Percentiles rank a stretch among this genome's conserved stretches.
These are phyloP conservation scores for Campylomormyrus tamandua DNA, from an alignment of 2,113 vertebrate genomes.

Conservation along the genomic window DNA sequence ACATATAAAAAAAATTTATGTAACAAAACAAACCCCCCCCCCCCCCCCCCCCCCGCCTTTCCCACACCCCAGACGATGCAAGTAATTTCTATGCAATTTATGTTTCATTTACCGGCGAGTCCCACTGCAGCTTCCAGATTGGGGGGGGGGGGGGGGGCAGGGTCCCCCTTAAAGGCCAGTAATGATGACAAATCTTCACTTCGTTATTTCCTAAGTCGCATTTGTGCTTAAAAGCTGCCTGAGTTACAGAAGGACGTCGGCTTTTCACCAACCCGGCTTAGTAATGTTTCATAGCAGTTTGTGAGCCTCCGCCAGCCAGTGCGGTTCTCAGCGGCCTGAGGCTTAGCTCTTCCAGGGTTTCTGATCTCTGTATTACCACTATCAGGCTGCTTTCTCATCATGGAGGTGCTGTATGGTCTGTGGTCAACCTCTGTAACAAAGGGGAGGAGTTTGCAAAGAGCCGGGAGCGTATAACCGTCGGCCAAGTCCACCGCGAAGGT, in stretches of 20 bases:
- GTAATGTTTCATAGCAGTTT: neutral
- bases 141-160: neutral
- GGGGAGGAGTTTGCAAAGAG: neutral
- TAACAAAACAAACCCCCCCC: no score
- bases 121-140: neutral
- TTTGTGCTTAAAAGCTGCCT: neutral
- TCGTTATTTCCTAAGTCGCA: neutral
- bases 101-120: neutral
- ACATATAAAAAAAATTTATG: no score
- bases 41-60: neutral
- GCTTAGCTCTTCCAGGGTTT: neutral
- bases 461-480: neutral
- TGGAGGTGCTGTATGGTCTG: neutral
- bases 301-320: neutral
- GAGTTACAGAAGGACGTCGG: neutral
- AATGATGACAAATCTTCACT: neutral
- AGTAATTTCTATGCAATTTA: neutral
- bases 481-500: neutral
- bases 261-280: neutral
- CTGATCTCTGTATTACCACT: neutral
- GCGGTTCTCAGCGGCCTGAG: neutral
- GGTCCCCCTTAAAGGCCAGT: neutral
- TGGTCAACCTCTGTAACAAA: neutral
- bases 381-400: neutral
- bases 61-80: neutral